These are phyloP conservation scores for Antechinus stuartii DNA, from an alignment of 2,113 vertebrate genomes.

Conservation along the genomic window DNA sequence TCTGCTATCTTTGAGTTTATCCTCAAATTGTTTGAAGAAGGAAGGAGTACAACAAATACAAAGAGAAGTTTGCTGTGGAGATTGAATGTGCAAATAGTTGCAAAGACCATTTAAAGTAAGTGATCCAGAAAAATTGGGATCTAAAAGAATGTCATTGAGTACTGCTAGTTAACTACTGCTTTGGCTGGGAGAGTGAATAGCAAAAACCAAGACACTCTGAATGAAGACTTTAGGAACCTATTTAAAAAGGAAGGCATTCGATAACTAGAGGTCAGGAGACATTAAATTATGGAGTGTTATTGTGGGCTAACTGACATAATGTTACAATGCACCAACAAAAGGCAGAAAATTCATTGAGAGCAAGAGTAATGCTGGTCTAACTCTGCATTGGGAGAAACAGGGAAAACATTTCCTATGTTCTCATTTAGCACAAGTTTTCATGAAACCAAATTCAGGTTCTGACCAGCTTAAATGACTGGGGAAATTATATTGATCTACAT, in stretches of 20 bases:
- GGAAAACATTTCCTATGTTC: not conserved
- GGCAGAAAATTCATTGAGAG: not conserved
- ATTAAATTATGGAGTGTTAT: not conserved
- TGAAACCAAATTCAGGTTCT: not conserved
- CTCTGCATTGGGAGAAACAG: too few species aligned
- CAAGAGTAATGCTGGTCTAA: not conserved
- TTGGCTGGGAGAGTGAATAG: not conserved
- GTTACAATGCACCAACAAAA: too few species aligned
- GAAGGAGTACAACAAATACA: too few species aligned
- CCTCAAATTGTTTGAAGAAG: too few species aligned
- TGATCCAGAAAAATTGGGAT: not conserved
- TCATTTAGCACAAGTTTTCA: not conserved
- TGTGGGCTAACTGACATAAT: not conserved
- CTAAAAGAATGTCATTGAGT: not conserved
- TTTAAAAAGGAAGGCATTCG: not conserved
- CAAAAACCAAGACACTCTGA: not conserved
- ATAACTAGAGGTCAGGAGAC: not conserved
- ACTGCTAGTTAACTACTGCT: not conserved
- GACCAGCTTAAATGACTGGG: not conserved
- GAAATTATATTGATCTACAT: not conserved
- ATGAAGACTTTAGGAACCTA: not conserved
- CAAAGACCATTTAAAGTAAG: not conserved
- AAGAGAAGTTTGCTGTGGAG: too few species aligned
- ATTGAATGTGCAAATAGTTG: not conserved
- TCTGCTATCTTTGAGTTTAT: too few species aligned